Percentiles rank a stretch among this genome's conserved stretches.
These are phyloP conservation scores for Arothron firmamentum DNA, from an alignment of 2,113 vertebrate species.

Conservation along the genomic window DNA sequence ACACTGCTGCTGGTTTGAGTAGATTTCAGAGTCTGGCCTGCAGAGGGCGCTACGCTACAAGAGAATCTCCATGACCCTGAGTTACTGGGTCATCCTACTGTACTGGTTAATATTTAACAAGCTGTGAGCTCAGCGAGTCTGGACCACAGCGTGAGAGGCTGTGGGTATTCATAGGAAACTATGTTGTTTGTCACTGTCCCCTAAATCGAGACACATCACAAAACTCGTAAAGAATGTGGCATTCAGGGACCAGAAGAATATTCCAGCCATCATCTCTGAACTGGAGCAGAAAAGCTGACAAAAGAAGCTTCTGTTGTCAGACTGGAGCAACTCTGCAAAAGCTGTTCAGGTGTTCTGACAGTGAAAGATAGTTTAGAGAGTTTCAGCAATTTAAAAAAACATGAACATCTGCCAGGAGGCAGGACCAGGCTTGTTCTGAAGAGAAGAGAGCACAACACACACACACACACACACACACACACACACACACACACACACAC, in stretches of 20 bases:
- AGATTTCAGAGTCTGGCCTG: neutral
- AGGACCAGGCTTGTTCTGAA: slow-evolving; percentile 25
- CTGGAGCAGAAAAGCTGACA: neutral
- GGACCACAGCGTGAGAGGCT: too few species aligned
- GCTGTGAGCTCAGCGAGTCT: neutral
- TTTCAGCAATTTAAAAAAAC: neutral
- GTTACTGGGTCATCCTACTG: slow-evolving; percentile 17
- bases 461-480: slow-evolving; percentile 12
- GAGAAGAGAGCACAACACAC: neutral
- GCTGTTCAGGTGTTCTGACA: neutral
- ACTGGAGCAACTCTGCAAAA: too few species aligned
- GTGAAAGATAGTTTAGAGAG: neutral
- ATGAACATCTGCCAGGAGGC: neutral
- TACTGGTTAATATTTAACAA: slow-evolving; percentile 18
- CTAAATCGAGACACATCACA: too few species aligned
- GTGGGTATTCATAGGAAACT: neutral
- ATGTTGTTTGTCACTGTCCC: too few species aligned
- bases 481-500: slow-evolving; percentile 18
- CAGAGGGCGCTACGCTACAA: neutral
- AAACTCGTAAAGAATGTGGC: too few species aligned
- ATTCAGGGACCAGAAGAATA: too few species aligned
- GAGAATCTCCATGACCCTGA: neutral
- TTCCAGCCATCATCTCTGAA: neutral
- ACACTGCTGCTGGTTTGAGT: neutral
- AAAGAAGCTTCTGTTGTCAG: neutral